Evolutionary conservation across 2,888 invertebrate species (phyloP), one percentile per base, ranked within the genome.

Genomic region (Yponomeuta malinellus): DNA sequence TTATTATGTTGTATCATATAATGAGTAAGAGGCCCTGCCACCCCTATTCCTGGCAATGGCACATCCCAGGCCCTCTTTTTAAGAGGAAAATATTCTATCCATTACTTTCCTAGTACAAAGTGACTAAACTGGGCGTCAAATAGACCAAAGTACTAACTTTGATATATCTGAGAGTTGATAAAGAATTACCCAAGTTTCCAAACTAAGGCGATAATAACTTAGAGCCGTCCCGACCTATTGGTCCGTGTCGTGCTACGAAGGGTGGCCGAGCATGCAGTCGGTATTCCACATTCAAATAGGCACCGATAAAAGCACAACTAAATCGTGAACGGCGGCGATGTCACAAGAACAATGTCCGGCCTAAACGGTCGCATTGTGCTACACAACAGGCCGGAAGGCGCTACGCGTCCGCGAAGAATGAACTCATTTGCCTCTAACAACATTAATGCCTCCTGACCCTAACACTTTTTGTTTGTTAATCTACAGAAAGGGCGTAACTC

Each of bases 401-500:
- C 84, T 84, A 63, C 70, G 83, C 83, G 85, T 85, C 75, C 82
- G 75, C 80, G 83, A 88, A 90, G 91, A 90, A 91, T 92, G 83
- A 89, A 90, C 83, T 91, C 87, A 90, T 91, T 91, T 90, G 88
- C 88, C 82, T 87, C 52, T 89, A 90, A 92, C 90, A 88, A 86
- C 85, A 86, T 91, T 90, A 90, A 87, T 83, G 81, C 78, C 81
- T 80, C 43, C 85, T 89, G 90, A 89, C 90, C 91, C 90, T 87
- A 87, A 88, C 89, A 90, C 86, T 90, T 92, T 92, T 90, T 92
- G 92, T 92, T 92, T 92, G 90, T 91, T 91, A 92, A 91, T 92
- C 90, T 89, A 87, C 87, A 89, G 89, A 89, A 89, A 90, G 90
- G 91, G 90, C 91, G 91, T 92, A 88, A 90, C 90, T 92, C 91